Conservation (phyloP, 2,888 invertebrate genomes). For the Brachylomia viminalis region DNA sequence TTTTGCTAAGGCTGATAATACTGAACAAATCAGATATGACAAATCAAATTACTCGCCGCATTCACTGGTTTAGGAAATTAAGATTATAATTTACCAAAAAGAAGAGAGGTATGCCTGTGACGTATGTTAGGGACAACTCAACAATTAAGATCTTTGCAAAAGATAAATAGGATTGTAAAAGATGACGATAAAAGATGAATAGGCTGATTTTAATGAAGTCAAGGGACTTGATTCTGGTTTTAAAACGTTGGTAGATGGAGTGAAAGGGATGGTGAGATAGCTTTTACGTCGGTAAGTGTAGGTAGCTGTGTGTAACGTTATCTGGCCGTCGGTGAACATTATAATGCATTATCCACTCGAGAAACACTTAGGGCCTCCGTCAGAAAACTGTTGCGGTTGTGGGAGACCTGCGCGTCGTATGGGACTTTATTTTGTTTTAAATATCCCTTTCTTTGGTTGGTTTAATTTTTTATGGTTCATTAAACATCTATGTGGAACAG, state of each 20-base stretch:
- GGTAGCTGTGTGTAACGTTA: conserved; percentile 64
- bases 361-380: conserved; percentile 66
- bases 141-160: conserved; percentile 69
- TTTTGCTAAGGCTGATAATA: conserved; percentile 35
- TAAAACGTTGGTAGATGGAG: conserved; percentile 45
- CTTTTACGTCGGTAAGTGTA: conserved; percentile 40
- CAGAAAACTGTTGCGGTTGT: conserved; percentile 47
- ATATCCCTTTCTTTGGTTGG: conserved; percentile 1
- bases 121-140: conserved; percentile 60
- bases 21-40: conserved; percentile 65
- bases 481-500: neutral
- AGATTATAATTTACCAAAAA: conserved; percentile 69
- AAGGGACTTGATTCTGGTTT: conserved; percentile 28
- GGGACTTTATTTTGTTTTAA: conserved; percentile 14
- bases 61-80: conserved; percentile 76
- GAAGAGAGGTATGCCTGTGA: conserved; percentile 64
- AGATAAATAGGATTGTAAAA: conserved; percentile 58
- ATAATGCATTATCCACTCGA: conserved; percentile 71
- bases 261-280: conserved; percentile 59
- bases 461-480: neutral
- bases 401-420: conserved; percentile 8
- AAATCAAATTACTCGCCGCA: conserved; percentile 71
- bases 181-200: conserved; percentile 35
- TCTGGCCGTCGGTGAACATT: conserved; percentile 69
- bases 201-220: conserved; percentile 49